Percentiles rank a stretch among this genome's conserved stretches.
These are phyloP conservation scores for Dromius quadrimaculatus DNA, from an alignment of 2,888 invertebrate genomes.

Conservation along the genomic window DNA sequence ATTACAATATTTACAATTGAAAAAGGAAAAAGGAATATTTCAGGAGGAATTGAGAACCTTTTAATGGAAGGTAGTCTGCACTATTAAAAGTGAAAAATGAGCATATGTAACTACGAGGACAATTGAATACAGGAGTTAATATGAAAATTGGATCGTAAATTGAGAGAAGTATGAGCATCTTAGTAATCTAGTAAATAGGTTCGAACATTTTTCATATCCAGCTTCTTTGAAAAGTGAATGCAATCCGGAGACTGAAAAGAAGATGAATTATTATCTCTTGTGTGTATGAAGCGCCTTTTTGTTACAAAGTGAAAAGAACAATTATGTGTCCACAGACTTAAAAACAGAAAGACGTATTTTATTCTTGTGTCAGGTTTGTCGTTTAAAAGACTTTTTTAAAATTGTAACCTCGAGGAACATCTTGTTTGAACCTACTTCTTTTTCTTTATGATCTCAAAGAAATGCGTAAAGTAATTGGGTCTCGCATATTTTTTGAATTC, in stretches of 20 bases:
- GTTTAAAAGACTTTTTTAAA: conserved; percentile 25
- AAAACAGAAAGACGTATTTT: conserved; percentile 21
- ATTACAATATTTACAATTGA: too few relatives aligned
- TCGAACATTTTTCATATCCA: too few relatives aligned
- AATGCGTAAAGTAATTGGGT: conserved; percentile 31
- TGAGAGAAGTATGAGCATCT: too few relatives aligned
- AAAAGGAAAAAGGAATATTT: too few relatives aligned
- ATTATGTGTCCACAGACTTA: conserved; percentile 6
- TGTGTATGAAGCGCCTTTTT: not conserved
- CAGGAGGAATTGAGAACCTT: too few relatives aligned
- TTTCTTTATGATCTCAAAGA: conserved; percentile 33
- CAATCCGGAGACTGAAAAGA: conserved; percentile 5
- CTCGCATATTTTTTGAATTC: conserved; percentile 32
- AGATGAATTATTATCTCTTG: conserved; percentile 16
- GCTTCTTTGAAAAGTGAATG: too few relatives aligned
- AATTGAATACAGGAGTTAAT: too few relatives aligned
- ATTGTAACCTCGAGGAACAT: conserved; percentile 10
- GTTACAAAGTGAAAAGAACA: conserved; percentile 4
- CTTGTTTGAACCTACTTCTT: conserved; percentile 23
- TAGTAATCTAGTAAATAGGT: too few relatives aligned
- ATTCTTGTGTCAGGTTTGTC: conserved; percentile 21
- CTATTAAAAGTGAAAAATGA: too few relatives aligned
- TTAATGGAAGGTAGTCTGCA: too few relatives aligned
- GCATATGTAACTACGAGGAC: too few relatives aligned
- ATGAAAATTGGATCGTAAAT: too few relatives aligned